These are phyloP conservation scores for Pangasius macronema DNA, from an alignment of 2,797 vertebrate genomes.

Conservation along the genomic window DNA sequence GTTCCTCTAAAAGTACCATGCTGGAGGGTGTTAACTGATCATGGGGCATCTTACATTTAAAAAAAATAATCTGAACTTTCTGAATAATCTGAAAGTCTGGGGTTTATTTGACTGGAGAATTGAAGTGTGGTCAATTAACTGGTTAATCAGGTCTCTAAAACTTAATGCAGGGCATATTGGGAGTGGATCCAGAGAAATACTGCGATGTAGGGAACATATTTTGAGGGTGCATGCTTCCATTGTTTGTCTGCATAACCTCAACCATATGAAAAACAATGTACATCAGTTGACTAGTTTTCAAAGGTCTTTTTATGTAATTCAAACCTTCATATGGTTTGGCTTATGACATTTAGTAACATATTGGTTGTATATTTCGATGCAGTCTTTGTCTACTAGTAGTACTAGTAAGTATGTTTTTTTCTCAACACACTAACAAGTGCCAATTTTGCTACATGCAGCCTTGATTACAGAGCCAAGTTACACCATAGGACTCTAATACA, in stretches of 20 bases:
- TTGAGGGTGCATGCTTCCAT: not conserved
- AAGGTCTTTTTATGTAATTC: not conserved
- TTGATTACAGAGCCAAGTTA: slow-evolving; percentile 32
- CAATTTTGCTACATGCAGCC: slow-evolving; percentile 25
- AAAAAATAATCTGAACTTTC: slow-evolving; percentile 19
- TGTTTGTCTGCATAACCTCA: not conserved
- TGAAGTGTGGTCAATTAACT: not conserved
- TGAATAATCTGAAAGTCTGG: not conserved
- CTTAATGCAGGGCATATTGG: not conserved
- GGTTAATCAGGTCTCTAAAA: slow-evolving; percentile 1
- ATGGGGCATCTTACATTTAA: not conserved
- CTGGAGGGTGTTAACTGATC: not conserved
- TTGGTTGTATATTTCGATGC: not conserved
- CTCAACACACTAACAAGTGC: not conserved
- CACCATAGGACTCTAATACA: slow-evolving; percentile 3
- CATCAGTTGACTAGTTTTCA: not conserved
- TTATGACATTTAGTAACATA: not conserved
- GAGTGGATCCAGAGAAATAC: not conserved
- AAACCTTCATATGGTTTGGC: not conserved
- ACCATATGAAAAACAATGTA: slow-evolving; percentile 10
- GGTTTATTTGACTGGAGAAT: not conserved
- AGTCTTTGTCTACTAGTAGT: not conserved
- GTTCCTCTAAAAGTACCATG: slow-evolving; percentile 9
- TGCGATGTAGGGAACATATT: not conserved
- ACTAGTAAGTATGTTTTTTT: not conserved